Conservation (phyloP, 2,888 invertebrate genomes). For the Exephanes ischioxanthus region DNA sequence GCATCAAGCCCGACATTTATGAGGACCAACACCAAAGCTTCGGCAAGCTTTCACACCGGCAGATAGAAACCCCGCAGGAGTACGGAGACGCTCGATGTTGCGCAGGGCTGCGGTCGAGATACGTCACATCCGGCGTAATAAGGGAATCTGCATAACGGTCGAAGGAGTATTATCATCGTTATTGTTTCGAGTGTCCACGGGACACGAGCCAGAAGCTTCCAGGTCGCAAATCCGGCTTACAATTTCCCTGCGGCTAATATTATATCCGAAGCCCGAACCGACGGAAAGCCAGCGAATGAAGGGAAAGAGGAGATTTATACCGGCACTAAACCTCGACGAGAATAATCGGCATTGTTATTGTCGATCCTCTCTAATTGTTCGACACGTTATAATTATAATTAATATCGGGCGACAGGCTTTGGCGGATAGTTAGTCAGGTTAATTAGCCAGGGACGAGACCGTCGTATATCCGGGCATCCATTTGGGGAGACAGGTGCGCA, state of each 20-base stretch:
- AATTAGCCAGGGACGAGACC: background rate
- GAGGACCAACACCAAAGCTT: conserved; percentile 23
- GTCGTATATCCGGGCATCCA: too few species aligned
- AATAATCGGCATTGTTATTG: conserved; percentile 34
- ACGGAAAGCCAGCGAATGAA: conserved; percentile 9
- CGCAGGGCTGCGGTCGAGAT: conserved; percentile 66
- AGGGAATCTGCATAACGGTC: conserved; percentile 74
- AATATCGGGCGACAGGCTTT: conserved; percentile 12
- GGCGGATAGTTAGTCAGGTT: background rate
- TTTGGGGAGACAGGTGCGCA: background rate
- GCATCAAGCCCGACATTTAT: conserved; percentile 35
- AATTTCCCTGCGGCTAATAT: conserved; percentile 61
- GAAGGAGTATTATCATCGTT: conserved; percentile 76
- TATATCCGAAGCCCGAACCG: conserved; percentile 52
- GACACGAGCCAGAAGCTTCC: conserved; percentile 50
- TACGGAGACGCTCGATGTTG: conserved; percentile 50
- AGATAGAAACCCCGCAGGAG: background rate
- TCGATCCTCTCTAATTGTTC: conserved; percentile 56
- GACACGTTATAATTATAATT: conserved; percentile 47
- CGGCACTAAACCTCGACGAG: background rate
- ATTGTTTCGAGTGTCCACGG: conserved; percentile 67
- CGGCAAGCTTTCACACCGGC: background rate
- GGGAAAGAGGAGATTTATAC: conserved; percentile 22
- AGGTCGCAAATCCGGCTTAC: conserved; percentile 63
- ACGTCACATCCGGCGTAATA: conserved; percentile 72